Base-by-base conservation (phyloP, 64 coral and sea anemone species). In the Stylophora pistillata region DNA sequence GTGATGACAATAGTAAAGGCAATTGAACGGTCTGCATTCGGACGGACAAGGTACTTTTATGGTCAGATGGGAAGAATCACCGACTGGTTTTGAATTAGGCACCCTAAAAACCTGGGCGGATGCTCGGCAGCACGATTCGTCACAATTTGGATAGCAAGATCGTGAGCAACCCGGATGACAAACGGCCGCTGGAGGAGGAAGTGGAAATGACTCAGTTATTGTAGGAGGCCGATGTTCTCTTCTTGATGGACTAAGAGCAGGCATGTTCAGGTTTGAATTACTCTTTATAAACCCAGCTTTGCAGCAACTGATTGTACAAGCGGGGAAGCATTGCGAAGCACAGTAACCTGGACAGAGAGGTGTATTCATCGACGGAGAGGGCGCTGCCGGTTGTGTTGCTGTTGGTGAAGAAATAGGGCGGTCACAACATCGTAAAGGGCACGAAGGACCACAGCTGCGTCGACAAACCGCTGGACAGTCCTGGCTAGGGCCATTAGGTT, bases 1-100 rank as follows among this genome's bases (percentile, higher is more conserved):
- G 26, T 97, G 95, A 55, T 97, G 95, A 37, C 95, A 97, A 60
- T 97, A 97, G 17, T 91, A 85, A 13, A 93, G 86, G 33, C 95
- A 97, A 34, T 93, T 97, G 15, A 75, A 97, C 10, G 95, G 95
- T 16, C 95, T 85, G 17, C 95, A 97, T 79, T 87, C 55, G 30
- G 65, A 65, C 20, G 88, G 66, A 65, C 95, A 97, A 12, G 74
- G 81, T 12, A 93, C 78, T 79, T 89, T 93, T 23, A 87, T 58
- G 2, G 85, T 87, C 6, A 58, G 61, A 21, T 21, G 53, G 1
- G 85, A 32, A 11, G 72, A 59, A 54, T 0, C 85, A n/a, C 2
- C 32, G 1, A 13, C 27, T 53, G 31, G n/a, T 10, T 21, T n/a
- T 30, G 27, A 54, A 5, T 28, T 57, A 72, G 23, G 1, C 1